Evolutionary conservation across 2,888 invertebrate genomes (phyloP).

Genomic region (Galerucella nymphaeae): DNA sequence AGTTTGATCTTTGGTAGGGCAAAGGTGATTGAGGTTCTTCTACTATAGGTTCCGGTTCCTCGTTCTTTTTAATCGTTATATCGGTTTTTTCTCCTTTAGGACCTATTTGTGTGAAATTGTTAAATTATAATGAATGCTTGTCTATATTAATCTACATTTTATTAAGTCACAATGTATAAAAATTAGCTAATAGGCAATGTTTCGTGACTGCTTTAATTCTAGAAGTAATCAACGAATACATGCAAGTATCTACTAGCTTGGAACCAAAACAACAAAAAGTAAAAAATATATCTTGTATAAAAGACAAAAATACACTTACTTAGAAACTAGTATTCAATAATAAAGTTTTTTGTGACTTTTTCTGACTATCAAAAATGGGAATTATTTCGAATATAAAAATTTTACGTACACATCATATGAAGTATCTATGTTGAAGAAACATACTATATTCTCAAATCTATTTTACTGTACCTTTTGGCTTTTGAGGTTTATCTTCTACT

Average conservation of each 20-base stretch:
- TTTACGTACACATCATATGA: too few species aligned
- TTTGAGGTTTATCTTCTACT: slow-evolving; percentile 50
- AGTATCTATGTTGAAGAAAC: too few species aligned
- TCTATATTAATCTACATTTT: slow-evolving; percentile 5
- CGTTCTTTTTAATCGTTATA: slow-evolving; percentile 49
- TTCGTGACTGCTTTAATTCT: slow-evolving; percentile 26
- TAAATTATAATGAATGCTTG: slow-evolving; percentile 12
- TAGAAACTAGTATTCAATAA: not conserved
- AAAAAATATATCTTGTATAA: slow-evolving; percentile 10
- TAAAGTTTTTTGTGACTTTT: too few species aligned
- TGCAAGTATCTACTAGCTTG: slow-evolving; percentile 11
- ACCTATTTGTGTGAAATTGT: slow-evolving; percentile 48
- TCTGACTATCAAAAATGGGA: too few species aligned
- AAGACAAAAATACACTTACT: slow-evolving; percentile 6
- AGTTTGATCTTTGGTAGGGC: slow-evolving; percentile 39
- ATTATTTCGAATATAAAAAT: too few species aligned
- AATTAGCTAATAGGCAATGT: slow-evolving; percentile 24
- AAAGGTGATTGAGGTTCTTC: slow-evolving; percentile 55
- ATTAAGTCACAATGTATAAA: slow-evolving; percentile 8
- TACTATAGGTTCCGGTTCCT: slow-evolving; percentile 52
- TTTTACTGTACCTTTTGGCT: slow-evolving; percentile 47
- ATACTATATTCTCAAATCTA: too few species aligned
- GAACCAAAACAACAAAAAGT: slow-evolving; percentile 6
- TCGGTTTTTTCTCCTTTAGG: slow-evolving; percentile 51
- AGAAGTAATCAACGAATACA: slow-evolving; percentile 16